phyloP scores from a whole-genome alignment of 2,888 invertebrate genomes.

The Bursaphelenchus okinawaensis region DNA sequence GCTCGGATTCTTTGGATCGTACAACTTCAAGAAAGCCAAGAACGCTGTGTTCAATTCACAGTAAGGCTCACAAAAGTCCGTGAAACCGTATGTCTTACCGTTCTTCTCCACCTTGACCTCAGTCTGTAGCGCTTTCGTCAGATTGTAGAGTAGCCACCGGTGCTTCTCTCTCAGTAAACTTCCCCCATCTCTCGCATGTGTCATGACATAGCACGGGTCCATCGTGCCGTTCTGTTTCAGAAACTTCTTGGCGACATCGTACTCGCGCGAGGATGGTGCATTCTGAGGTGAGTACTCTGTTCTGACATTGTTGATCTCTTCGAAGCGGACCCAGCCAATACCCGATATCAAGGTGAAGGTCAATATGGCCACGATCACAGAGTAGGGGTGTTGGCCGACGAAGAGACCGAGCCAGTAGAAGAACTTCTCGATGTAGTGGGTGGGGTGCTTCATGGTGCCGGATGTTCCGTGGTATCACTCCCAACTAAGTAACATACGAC shows the following conservation, averaged over 20 bases:
- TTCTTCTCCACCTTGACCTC: slow-evolving; percentile 37
- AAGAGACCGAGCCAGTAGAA: slow-evolving; percentile 35
- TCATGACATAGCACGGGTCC: slow-evolving; percentile 52
- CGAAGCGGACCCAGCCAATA: slow-evolving; percentile 39
- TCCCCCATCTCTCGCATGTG: slow-evolving; percentile 44
- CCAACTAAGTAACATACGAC: not conserved
- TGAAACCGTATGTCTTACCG: slow-evolving; percentile 29
- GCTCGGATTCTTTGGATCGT: slow-evolving; percentile 38
- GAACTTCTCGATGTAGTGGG: slow-evolving; percentile 29
- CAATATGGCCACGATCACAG: slow-evolving; percentile 27
- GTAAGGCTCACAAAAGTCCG: slow-evolving; percentile 49
- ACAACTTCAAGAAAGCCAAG: slow-evolving; percentile 49
- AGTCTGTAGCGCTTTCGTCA: slow-evolving; percentile 42
- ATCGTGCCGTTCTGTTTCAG: slow-evolving; percentile 34
- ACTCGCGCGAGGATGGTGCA: slow-evolving; percentile 43
- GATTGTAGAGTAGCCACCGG: slow-evolving; percentile 35
- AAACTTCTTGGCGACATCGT: slow-evolving; percentile 45
- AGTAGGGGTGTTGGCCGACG: slow-evolving; percentile 34
- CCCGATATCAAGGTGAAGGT: slow-evolving; percentile 28
- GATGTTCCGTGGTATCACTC: not conserved
- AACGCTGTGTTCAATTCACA: slow-evolving; percentile 53
- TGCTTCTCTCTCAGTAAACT: slow-evolving; percentile 39
- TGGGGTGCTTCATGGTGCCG: slow-evolving; percentile 33
- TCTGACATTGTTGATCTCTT: slow-evolving; percentile 48
- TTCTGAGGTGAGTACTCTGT: slow-evolving; percentile 49